Conservation (phyloP, 2,888 invertebrate genomes). For the Eristalis tenax region DNA sequence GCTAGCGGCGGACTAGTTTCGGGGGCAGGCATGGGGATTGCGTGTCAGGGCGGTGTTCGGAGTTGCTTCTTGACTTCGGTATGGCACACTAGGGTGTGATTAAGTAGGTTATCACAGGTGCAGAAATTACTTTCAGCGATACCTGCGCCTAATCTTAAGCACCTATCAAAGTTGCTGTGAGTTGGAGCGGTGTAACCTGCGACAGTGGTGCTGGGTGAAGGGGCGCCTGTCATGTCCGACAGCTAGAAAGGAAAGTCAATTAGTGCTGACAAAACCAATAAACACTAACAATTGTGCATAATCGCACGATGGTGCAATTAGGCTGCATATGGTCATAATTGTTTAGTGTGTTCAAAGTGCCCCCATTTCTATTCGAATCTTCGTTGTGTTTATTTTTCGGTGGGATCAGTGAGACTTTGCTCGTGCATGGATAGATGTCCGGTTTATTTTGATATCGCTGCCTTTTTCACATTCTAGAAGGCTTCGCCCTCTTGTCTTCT, state of each 20-base stretch:
- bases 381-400: too few species aligned
- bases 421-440: too few species aligned
- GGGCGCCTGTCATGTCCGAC: constrained; percentile 34
- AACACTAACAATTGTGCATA: constrained; percentile 24
- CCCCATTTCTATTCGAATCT: neutral
- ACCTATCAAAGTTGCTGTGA: constrained; percentile 41
- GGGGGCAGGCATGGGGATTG: constrained; percentile 49
- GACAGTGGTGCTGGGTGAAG: neutral
- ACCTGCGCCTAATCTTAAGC: constrained; percentile 58
- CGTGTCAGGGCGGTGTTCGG: constrained; percentile 53
- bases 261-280: constrained; percentile 29
- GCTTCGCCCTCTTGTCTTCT: too few species aligned
- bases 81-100: constrained; percentile 62
- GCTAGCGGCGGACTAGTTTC: constrained; percentile 10
- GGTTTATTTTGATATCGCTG: too few species aligned
- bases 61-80: constrained; percentile 37
- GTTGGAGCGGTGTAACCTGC: neutral
- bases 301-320: constrained; percentile 5
- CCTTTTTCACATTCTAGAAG: too few species aligned
- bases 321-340: neutral
- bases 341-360: neutral
- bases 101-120: constrained; percentile 70
- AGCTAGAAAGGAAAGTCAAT: constrained; percentile 35
- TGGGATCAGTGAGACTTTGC: too few species aligned
- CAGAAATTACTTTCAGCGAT: constrained; percentile 61